phyloP scores from a whole-genome alignment of 2,888 invertebrate genomes.

The Chalcosyrphus nemorum region DNA sequence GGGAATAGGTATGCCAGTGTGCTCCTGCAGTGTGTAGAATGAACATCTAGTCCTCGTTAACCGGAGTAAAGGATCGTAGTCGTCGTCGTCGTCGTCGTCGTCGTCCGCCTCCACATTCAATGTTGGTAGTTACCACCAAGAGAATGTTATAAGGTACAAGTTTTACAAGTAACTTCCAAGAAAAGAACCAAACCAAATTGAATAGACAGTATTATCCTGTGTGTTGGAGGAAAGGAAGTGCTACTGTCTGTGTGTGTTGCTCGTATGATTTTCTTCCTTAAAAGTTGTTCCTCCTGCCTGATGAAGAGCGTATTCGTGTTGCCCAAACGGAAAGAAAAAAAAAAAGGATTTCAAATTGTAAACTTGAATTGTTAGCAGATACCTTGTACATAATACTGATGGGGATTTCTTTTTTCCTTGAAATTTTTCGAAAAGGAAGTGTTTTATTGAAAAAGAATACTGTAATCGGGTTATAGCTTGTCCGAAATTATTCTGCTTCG shows the following conservation, averaged over 20 bases:
- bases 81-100: too few species aligned
- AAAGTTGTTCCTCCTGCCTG: slow-evolving; percentile 56
- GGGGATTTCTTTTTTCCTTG: not conserved
- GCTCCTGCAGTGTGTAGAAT: slow-evolving; percentile 23
- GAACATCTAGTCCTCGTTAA: slow-evolving; percentile 61
- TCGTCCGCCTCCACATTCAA: not conserved
- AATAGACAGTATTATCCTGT: slow-evolving; percentile 65
- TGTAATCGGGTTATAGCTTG: too few species aligned
- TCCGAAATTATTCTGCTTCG: too few species aligned
- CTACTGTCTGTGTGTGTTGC: not conserved
- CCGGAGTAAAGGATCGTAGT: slow-evolving; percentile 48
- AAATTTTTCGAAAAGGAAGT: too few species aligned
- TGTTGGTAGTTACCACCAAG: slow-evolving; percentile 45
- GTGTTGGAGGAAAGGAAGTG: not conserved
- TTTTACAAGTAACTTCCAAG: slow-evolving; percentile 61
- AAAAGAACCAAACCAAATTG: slow-evolving; percentile 56
- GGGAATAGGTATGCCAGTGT: slow-evolving; percentile 53
- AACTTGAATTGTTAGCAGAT: slow-evolving; percentile 25
- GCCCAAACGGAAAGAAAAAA: not conserved
- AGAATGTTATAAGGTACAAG: slow-evolving; percentile 56
- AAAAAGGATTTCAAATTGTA: slow-evolving; percentile 14
- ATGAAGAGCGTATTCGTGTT: slow-evolving; percentile 44
- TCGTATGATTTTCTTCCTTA: slow-evolving; percentile 37
- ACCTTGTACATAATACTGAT: slow-evolving; percentile 3
- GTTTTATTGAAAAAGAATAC: too few species aligned